These are phyloP conservation scores for Poecilobothrus nobilitatus DNA, from an alignment of 2,888 invertebrate species.

Conservation along the genomic window DNA sequence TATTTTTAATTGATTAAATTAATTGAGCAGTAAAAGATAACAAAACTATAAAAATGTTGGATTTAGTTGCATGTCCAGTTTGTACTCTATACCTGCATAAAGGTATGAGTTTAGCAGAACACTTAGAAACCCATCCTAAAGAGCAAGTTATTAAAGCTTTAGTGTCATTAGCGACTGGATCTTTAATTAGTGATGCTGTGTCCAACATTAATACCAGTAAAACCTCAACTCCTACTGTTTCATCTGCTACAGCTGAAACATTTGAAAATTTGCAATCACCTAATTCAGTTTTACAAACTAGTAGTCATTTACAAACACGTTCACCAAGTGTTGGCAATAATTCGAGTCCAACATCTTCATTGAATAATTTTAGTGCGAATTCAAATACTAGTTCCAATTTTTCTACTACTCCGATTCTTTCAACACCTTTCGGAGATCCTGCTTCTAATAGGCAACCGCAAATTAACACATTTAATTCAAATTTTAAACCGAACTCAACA, in stretches of 20 bases:
- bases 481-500: constrained; percentile 12
- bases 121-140: constrained; percentile 78
- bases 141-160: constrained; percentile 80
- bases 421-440: neutral
- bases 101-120: constrained; percentile 71
- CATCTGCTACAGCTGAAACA: neutral
- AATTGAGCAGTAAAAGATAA: neutral
- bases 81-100: constrained; percentile 75
- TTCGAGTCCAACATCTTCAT: neutral
- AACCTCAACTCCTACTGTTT: neutral
- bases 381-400: neutral
- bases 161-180: constrained; percentile 37
- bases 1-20: too few relatives aligned
- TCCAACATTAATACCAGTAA: constrained; percentile 3
- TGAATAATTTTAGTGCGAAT: neutral
- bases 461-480: neutral
- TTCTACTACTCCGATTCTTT: neutral
- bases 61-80: constrained; percentile 63
- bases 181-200: constrained; percentile 16
- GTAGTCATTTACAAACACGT: constrained; percentile 1
- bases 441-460: neutral
- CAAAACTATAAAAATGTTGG: constrained; percentile 26
- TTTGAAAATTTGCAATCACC: neutral
- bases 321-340: neutral
- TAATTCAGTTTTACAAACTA: neutral